Percentiles rank a stretch among this genome's conserved stretches.
Evolutionary conservation across 37 sponge, comb jelly and placozoan genomes (phyloP).

Genomic region (Geodia barretti): DNA sequence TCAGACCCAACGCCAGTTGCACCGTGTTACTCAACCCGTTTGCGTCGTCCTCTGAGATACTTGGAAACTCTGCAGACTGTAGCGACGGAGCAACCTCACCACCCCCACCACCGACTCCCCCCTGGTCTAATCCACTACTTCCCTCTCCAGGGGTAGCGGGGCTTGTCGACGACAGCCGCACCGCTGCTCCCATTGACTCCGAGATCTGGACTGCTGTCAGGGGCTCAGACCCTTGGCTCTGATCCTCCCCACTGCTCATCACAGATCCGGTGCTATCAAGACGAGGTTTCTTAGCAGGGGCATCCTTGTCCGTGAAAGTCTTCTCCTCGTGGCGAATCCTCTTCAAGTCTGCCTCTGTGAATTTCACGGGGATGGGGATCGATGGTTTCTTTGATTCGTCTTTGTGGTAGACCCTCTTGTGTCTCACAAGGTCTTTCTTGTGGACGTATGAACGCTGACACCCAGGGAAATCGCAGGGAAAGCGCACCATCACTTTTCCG

Average conservation of each 20-base stretch:
- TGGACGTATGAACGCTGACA: constrained; percentile 78
- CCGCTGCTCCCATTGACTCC: too few relatives aligned
- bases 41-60: neutral
- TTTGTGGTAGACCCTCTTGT: constrained; percentile 75
- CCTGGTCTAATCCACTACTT: neutral
- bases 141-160: neutral
- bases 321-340: constrained; percentile 42
- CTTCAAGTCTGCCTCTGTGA: constrained; percentile 42
- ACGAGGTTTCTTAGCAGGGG: constrained; percentile 2
- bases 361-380: constrained; percentile 50
- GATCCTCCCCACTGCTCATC: constrained; percentile 32
- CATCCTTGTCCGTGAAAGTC: constrained; percentile 13
- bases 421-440: constrained; percentile 80
- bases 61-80: neutral
- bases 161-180: neutral
- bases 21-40: neutral
- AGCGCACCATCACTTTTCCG: constrained; percentile 39
- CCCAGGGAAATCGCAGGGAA: constrained; percentile 71
- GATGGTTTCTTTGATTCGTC: constrained; percentile 60
- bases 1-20: neutral
- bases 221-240: neutral
- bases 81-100: too few relatives aligned
- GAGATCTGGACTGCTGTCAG: neutral
- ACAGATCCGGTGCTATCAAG: constrained; percentile 55
- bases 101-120: too few relatives aligned